phyloP scores from a whole-genome alignment of 2,888 invertebrate genomes.

The Isotomurus palustris region DNA sequence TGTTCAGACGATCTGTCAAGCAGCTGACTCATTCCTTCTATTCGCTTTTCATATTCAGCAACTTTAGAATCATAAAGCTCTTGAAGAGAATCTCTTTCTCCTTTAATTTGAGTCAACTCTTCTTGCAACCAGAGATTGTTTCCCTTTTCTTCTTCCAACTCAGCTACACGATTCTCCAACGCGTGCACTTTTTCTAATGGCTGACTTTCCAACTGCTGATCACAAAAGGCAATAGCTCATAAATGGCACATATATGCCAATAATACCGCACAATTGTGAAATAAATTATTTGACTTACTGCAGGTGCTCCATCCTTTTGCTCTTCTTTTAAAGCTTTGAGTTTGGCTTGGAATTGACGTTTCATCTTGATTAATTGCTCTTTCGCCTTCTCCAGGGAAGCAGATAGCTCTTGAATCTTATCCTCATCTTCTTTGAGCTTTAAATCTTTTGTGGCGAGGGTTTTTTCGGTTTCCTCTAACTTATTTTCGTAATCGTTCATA shows the following conservation, averaged over 20 bases:
- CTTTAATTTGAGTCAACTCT: constrained; percentile 2
- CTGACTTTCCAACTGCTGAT: not conserved
- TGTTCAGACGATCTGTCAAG: not conserved
- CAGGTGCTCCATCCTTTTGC: not conserved
- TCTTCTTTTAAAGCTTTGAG: constrained; percentile 3
- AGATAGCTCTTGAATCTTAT: not conserved
- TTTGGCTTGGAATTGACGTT: constrained; percentile 4
- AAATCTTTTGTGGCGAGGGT: not conserved
- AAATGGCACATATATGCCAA: not conserved
- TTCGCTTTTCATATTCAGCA: not conserved
- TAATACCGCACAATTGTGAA: not conserved
- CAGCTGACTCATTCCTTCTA: constrained; percentile 2
- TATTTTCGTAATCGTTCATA: constrained; percentile 15
- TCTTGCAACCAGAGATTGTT: constrained; percentile 61
- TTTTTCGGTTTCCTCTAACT: not conserved
- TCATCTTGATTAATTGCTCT: constrained; percentile 6
- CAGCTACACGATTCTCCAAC: constrained; percentile 57
- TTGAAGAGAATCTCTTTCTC: constrained; percentile 1
- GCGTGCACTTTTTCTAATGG: not conserved
- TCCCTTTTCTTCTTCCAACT: constrained; percentile 86
- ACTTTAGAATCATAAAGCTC: not conserved
- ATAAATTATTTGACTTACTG: not conserved
- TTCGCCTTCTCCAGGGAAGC: constrained; percentile 2
- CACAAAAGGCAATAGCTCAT: not conserved
- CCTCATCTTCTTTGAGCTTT: not conserved